phyloP scores from a whole-genome alignment of 37 sponge, comb jelly and placozoan genomes.

The Cliona cf. orientalis region DNA sequence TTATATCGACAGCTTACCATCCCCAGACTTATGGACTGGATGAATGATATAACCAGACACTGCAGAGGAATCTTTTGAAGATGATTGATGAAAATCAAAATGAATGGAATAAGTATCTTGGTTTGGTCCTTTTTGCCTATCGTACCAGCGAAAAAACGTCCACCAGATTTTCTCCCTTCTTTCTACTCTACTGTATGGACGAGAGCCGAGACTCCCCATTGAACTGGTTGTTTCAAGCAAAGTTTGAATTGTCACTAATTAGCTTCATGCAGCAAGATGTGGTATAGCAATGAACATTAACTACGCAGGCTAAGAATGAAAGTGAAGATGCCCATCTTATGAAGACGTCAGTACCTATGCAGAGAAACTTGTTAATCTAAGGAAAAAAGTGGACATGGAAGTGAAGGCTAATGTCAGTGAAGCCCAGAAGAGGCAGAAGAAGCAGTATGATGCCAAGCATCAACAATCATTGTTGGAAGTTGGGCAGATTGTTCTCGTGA shows the following conservation, averaged over 20 bases:
- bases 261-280: no score
- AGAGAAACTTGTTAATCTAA: not conserved
- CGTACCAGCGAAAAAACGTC: constrained; percentile 36
- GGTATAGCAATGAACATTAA: not conserved
- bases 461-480: not conserved
- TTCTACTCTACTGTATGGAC: constrained; percentile 21
- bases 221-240: not conserved
- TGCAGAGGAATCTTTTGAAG: constrained; percentile 8
- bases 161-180: constrained; percentile 38
- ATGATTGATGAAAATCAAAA: constrained; percentile 7
- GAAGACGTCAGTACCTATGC: constrained; percentile 14
- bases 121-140: constrained; percentile 44
- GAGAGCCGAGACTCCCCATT: constrained; percentile 31
- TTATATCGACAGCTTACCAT: constrained; percentile 39
- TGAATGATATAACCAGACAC: constrained; percentile 57
- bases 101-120: constrained; percentile 43
- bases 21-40: constrained; percentile 53
- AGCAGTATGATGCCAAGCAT: constrained; percentile 33
- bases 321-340: not conserved
- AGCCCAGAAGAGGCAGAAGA: constrained; percentile 41
- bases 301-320: not conserved
- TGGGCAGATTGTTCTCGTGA: constrained; percentile 11
- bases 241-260: no score
- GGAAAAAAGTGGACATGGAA: not conserved
- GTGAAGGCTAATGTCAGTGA: constrained; percentile 21